These are phyloP conservation scores for Felis catus DNA, from an alignment of 2,113 vertebrate species.

Conservation along the genomic window F.catus_Fca126_mat1.0 CM031426.1:60154001-60154500, in stretches of 20 bases:
- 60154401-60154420: neutral
- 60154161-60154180: neutral
- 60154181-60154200: neutral
- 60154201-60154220: neutral
- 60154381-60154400: neutral
- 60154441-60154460: neutral
- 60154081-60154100: neutral
- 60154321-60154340: neutral
- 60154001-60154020: neutral
- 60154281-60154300: neutral
- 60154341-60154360: neutral
- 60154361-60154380: neutral
- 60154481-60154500: too few relatives aligned
- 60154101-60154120: neutral
- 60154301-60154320: neutral
- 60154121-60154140: neutral
- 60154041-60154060: neutral
- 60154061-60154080: neutral
- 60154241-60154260: neutral
- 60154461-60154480: neutral
- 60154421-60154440: too few relatives aligned
- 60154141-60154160: neutral
- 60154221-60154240: neutral
- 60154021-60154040: neutral
- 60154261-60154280: neutral